A percentile compares a stretch with the other conserved stretches of the same genome.
Evolutionary conservation across 1,140 invertebrate species (phyloP).

Genomic region (Neodiprion fabricii): DNA sequence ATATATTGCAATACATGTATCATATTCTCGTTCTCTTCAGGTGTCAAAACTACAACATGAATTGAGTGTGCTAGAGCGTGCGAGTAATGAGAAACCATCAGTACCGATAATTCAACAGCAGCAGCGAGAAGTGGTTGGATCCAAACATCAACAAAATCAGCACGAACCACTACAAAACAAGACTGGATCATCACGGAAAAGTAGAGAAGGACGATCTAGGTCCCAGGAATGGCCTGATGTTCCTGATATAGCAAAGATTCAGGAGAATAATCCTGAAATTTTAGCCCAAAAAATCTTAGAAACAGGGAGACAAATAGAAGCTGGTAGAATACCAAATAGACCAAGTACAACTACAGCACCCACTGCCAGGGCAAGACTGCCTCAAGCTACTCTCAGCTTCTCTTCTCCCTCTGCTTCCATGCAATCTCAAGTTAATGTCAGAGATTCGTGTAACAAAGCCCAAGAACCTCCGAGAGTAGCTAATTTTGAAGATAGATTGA

Average conservation of each 20-base stretch:
- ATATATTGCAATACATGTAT: background rate
- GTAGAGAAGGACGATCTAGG: conserved; percentile 74
- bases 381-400: conserved; percentile 55
- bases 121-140: conserved; percentile 33
- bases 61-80: conserved; percentile 74
- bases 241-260: conserved; percentile 87
- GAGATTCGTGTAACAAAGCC: conserved; percentile 52
- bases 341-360: conserved; percentile 27
- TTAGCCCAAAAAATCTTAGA: conserved; percentile 88
- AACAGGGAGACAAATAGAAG: conserved; percentile 86
- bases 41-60: conserved; percentile 79
- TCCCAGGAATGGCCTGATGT: conserved; percentile 92
- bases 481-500: conserved; percentile 90
- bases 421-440: conserved; percentile 54
- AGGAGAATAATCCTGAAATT: conserved; percentile 90
- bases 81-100: conserved; percentile 69
- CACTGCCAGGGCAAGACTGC: conserved; percentile 46
- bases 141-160: conserved; percentile 35
- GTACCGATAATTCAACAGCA: conserved; percentile 54
- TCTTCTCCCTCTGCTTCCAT: conserved; percentile 38
- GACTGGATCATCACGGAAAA: conserved; percentile 64
- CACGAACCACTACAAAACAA: conserved; percentile 43
- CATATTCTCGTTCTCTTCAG: conserved; percentile 29
- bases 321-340: conserved; percentile 68
- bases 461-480: conserved; percentile 83